phyloP scores from a whole-genome alignment of 1,140 invertebrate genomes.

The Pantala flavescens region DNA sequence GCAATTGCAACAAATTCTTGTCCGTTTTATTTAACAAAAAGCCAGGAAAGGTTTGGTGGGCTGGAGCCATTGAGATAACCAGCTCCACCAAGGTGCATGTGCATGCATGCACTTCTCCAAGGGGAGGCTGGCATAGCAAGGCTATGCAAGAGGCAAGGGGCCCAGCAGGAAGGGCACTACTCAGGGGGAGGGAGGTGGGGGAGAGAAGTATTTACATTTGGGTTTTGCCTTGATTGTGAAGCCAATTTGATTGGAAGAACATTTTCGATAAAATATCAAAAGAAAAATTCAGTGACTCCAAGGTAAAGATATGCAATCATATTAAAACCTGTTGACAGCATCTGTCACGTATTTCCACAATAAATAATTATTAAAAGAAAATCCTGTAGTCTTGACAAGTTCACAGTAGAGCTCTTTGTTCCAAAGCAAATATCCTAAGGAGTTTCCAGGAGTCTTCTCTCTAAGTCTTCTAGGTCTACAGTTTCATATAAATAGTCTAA shows the following conservation, averaged over 20 bases:
- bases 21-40: constrained; percentile 23
- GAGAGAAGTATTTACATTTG: constrained; percentile 1
- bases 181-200: background rate
- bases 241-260: constrained; percentile 9
- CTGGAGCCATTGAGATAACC: background rate
- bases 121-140: constrained; percentile 15
- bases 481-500: constrained; percentile 23
- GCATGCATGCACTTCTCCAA: background rate
- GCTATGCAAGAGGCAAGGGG: constrained; percentile 10
- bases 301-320: constrained; percentile 10
- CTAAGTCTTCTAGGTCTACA: constrained; percentile 17
- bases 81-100: background rate
- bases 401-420: constrained; percentile 14
- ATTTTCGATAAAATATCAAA: constrained; percentile 9
- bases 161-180: background rate
- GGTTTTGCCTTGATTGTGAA: constrained; percentile 9
- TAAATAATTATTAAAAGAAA: constrained; percentile 18
- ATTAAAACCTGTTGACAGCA: background rate
- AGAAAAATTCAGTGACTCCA: constrained; percentile 9
- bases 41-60: constrained; percentile 19
- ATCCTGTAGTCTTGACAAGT: constrained; percentile 20
- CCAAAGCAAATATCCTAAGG: constrained; percentile 22
- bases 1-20: constrained; percentile 21
- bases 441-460: constrained; percentile 14
- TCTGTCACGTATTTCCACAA: constrained; percentile 16